A percentile compares a stretch with the other conserved stretches of the same genome.
Evolutionary conservation across 2,113 vertebrate genomes (phyloP).

Genomic region (Orthonyx spaldingii): DNA sequence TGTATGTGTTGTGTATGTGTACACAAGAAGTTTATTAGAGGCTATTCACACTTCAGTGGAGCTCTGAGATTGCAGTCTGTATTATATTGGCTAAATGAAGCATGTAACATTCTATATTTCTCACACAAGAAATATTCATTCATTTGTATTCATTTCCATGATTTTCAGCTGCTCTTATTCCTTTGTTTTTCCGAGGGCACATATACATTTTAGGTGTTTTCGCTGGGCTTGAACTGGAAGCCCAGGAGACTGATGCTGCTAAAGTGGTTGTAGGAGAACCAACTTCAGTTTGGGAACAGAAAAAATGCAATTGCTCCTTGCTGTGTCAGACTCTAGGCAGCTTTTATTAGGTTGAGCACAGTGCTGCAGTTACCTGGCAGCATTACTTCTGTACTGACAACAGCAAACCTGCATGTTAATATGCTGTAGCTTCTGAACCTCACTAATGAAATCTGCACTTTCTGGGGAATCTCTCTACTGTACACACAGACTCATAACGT

Average conservation of each 20-base stretch:
- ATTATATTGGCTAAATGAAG: constrained; percentile 51
- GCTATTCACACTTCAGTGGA: constrained; percentile 43
- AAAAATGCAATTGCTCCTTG: neutral
- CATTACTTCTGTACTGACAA: neutral
- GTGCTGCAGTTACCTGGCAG: neutral
- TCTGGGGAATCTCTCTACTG: neutral
- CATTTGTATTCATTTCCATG: constrained; percentile 16
- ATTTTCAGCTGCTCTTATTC: constrained; percentile 13
- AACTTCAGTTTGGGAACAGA: neutral
- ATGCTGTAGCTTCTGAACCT: neutral
- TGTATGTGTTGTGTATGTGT: constrained; percentile 52
- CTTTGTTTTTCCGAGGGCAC: neutral
- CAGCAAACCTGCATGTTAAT: neutral
- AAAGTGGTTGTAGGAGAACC: neutral
- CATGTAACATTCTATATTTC: constrained; percentile 35
- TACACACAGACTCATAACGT: neutral
- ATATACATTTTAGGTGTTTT: neutral
- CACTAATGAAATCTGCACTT: neutral
- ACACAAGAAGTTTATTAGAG: constrained; percentile 49
- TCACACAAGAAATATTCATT: constrained; percentile 16
- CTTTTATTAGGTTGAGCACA: neutral
- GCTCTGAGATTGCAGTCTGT: constrained; percentile 20
- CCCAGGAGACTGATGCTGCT: neutral
- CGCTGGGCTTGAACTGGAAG: neutral
- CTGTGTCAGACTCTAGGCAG: neutral